Percentiles rank a stretch among this genome's conserved stretches.
phyloP scores from a whole-genome alignment of 2,888 invertebrate genomes.

The Byasa hedistus region DNA sequence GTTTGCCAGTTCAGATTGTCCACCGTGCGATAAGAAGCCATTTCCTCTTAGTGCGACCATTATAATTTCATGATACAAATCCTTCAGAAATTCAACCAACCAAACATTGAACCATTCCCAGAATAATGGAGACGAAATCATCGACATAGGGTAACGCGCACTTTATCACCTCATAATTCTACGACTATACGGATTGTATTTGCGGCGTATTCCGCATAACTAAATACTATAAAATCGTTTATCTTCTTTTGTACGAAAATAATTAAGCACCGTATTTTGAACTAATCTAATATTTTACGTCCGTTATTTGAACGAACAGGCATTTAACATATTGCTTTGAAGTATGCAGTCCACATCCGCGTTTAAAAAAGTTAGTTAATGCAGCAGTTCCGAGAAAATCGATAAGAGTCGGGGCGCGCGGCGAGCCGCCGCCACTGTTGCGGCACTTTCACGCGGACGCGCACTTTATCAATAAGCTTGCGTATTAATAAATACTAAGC shows the following conservation, averaged over 20 bases:
- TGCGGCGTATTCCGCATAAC: slow-evolving; percentile 10
- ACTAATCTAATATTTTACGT: slow-evolving; percentile 30
- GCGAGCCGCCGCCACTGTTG: slow-evolving; percentile 44
- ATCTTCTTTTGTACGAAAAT: slow-evolving; percentile 33
- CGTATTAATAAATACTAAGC: slow-evolving; percentile 10
- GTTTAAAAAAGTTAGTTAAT: slow-evolving; percentile 71
- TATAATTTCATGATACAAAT: slow-evolving; percentile 75
- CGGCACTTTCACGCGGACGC: slow-evolving; percentile 52
- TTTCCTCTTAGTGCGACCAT: slow-evolving; percentile 73
- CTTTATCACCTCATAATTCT: slow-evolving; percentile 40
- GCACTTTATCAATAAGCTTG: slow-evolving; percentile 4
- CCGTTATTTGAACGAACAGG: slow-evolving; percentile 44
- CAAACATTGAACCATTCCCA: slow-evolving; percentile 77
- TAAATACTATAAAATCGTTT: slow-evolving; percentile 38
- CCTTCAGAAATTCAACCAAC: slow-evolving; percentile 70
- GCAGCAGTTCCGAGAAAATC: slow-evolving; percentile 75
- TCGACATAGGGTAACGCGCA: slow-evolving; percentile 54
- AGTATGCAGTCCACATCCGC: slow-evolving; percentile 68
- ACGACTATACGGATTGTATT: slow-evolving; percentile 27
- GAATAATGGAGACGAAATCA: slow-evolving; percentile 67
- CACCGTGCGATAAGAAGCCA: slow-evolving; percentile 55
- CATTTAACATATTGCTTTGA: slow-evolving; percentile 55
- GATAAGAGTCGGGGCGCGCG: slow-evolving; percentile 70
- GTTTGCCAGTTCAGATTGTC: slow-evolving; percentile 53
- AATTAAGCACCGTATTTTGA: slow-evolving; percentile 22